phyloP scores from a whole-genome alignment of 1,140 invertebrate species.

The Tetramorium alpestre region DNA sequence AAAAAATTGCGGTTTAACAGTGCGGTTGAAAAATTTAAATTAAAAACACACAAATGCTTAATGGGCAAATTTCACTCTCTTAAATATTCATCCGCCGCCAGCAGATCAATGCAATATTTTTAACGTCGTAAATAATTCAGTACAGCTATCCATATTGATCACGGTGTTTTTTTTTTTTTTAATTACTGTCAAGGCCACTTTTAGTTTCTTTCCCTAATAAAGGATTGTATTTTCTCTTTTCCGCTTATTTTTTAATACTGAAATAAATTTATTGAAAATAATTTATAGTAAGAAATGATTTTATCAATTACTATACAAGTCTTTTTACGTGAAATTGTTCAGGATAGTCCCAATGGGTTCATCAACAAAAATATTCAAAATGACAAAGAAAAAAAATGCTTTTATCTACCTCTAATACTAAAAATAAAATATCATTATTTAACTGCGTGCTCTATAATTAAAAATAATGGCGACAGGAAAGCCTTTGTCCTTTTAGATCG shows the following conservation, averaged over 20 bases:
- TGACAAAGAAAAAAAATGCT: not conserved
- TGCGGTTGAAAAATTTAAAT: not conserved
- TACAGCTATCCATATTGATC: not conserved
- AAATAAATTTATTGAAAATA: no score
- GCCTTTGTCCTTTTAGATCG: not conserved
- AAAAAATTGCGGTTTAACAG: no score
- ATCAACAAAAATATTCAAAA: not conserved
- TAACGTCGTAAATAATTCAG: conserved; percentile 1
- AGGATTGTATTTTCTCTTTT: not conserved
- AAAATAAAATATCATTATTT: not conserved
- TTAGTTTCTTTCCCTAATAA: not conserved
- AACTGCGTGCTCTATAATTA: not conserved
- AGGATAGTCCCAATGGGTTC: not conserved
- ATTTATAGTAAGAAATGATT: not conserved
- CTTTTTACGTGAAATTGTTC: not conserved
- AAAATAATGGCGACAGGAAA: not conserved
- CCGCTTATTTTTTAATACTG: not conserved
- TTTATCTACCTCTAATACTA: not conserved
- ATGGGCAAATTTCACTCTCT: not conserved
- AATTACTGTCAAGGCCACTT: not conserved
- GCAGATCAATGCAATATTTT: not conserved
- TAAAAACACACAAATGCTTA: conserved; percentile 7
- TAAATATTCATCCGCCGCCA: not conserved
- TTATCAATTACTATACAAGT: not conserved
- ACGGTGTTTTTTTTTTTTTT: not conserved